phyloP scores from a whole-genome alignment of 1,140 invertebrate genomes.

The Drusus annulatus region DNA sequence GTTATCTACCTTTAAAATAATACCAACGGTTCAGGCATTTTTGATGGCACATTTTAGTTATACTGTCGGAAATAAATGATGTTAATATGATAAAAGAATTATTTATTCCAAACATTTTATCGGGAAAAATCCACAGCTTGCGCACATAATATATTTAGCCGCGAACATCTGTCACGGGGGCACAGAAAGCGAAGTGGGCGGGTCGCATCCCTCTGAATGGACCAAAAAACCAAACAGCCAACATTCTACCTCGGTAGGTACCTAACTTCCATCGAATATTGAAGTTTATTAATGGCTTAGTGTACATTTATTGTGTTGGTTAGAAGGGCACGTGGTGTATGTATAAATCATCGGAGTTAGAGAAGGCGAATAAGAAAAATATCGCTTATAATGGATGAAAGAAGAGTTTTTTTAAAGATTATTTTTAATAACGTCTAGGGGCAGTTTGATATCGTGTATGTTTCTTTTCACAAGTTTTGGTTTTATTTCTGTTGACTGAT shows the following conservation, averaged over 20 bases:
- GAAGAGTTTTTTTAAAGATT: no score
- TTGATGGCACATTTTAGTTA: no score
- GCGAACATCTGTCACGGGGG: slow-evolving; percentile 23
- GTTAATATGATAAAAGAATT: background rate
- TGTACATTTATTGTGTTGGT: slow-evolving; percentile 1
- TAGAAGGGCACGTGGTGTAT: slow-evolving; percentile 1
- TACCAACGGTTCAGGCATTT: no score
- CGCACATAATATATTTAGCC: background rate
- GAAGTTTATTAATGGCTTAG: background rate
- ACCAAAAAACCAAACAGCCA: slow-evolving; percentile 31
- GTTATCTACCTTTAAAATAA: no score
- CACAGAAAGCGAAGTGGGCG: slow-evolving; percentile 11
- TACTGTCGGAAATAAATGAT: background rate
- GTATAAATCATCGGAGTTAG: no score
- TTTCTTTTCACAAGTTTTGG: no score
- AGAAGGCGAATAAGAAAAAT: no score
- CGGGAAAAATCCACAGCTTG: background rate
- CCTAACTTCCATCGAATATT: slow-evolving; percentile 24
- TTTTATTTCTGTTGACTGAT: no score
- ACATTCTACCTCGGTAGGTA: background rate
- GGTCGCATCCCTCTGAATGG: slow-evolving; percentile 4
- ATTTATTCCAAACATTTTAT: background rate
- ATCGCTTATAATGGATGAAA: no score
- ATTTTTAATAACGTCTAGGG: no score
- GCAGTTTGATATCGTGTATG: no score